phyloP scores from a whole-genome alignment of 2,888 invertebrate genomes.

The Trypoxylon attenuatum region DNA sequence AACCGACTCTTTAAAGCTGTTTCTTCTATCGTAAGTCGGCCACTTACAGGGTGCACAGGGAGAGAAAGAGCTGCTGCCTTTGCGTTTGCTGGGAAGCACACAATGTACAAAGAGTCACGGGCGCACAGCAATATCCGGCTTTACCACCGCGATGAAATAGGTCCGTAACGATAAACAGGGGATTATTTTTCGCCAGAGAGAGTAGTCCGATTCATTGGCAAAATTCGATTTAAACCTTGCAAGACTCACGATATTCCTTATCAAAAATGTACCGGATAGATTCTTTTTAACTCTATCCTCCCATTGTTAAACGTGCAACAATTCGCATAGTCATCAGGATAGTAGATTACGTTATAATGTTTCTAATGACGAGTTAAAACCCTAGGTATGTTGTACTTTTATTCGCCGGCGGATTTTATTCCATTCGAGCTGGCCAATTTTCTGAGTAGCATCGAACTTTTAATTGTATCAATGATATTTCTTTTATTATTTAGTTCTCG shows the following conservation, averaged over 20 bases:
- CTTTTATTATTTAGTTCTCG: not conserved
- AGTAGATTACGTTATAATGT: too few species aligned
- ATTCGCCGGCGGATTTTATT: not conserved
- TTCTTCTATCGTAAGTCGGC: not conserved
- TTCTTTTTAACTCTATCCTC: too few species aligned
- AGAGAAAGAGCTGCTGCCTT: too few species aligned
- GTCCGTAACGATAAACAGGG: not conserved
- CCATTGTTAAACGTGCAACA: too few species aligned
- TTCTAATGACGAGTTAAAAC: too few species aligned
- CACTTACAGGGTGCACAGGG: not conserved
- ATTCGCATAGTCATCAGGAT: too few species aligned
- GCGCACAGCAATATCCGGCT: not conserved
- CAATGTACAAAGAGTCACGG: not conserved
- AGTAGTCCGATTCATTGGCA: not conserved
- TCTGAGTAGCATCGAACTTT: constrained; percentile 8
- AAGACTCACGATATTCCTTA: too few species aligned
- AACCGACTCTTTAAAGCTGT: too few species aligned
- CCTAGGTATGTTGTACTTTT: too few species aligned
- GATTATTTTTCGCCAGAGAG: not conserved
- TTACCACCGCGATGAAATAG: not conserved
- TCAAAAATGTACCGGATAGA: too few species aligned
- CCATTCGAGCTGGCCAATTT: not conserved
- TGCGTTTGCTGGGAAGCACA: not conserved
- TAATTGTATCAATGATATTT: not conserved
- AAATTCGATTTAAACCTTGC: not conserved